phyloP scores from a whole-genome alignment of 2,113 vertebrate species.

The Centrocercus urophasianus region DNA sequence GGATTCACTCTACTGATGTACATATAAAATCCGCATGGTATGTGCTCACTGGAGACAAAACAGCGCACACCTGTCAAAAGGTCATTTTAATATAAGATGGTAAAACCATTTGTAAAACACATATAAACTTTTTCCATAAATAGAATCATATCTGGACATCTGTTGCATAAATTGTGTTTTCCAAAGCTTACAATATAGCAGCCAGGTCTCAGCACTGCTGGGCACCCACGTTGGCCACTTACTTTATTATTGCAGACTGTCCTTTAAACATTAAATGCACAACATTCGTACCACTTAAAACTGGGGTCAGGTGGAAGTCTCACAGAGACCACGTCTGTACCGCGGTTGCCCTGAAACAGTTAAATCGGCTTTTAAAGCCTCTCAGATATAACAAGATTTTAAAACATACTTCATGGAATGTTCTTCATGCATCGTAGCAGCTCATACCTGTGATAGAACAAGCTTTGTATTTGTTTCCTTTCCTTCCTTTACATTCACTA shows the following conservation, averaged over 20 bases:
- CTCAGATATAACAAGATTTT: constrained; percentile 95
- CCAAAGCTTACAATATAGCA: constrained; percentile 94
- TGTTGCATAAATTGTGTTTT: constrained; percentile 95
- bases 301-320: constrained; percentile 99
- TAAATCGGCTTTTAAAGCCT: constrained; percentile 96
- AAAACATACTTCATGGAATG: constrained; percentile 98
- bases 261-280: constrained; percentile 99
- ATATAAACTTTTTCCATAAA: constrained; percentile 97
- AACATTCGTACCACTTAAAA: constrained; percentile 99
- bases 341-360: constrained; percentile 94
- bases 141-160: constrained; percentile 95
- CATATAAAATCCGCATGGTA: constrained; percentile 93
- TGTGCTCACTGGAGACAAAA: constrained; percentile 95
- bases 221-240: constrained; percentile 91
- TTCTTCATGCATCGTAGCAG: constrained; percentile 93
- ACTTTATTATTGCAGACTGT: constrained; percentile 99
- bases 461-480: constrained; percentile 83
- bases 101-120: constrained; percentile 95
- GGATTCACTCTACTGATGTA: constrained; percentile 91
- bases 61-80: constrained; percentile 92
- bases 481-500: constrained; percentile 93
- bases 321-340: constrained; percentile 99
- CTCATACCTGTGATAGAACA: constrained; percentile 91
- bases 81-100: constrained; percentile 96
- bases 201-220: constrained; percentile 98